A percentile compares a stretch with the other conserved stretches of the same genome.
Evolutionary conservation across 2,113 vertebrate species (phyloP).

Genomic region (Corynorhinus townsendii): DNA sequence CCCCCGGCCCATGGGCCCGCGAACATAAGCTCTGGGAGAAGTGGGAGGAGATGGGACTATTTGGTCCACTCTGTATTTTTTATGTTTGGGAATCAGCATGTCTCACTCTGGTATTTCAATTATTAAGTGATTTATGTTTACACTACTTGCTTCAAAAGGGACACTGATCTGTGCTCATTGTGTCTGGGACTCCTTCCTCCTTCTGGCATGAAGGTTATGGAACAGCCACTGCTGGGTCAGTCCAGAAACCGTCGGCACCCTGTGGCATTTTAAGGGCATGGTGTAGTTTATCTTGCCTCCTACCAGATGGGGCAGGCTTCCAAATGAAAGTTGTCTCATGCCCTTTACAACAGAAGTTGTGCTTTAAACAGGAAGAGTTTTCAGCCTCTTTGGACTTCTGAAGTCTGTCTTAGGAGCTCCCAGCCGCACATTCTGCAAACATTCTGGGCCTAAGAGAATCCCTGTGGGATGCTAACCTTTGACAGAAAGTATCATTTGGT

Average conservation of each 20-base stretch:
- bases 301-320: slow-evolving; percentile 3
- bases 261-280: background rate
- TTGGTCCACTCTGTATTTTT: background rate
- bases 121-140: background rate
- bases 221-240: background rate
- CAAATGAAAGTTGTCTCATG: background rate
- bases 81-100: background rate
- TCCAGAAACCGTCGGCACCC: rapidly evolving
- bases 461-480: background rate
- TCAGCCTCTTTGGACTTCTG: background rate
- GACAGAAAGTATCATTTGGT: background rate
- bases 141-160: background rate
- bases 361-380: slow-evolving; percentile 38
- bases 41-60: background rate
- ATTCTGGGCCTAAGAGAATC: background rate
- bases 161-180: background rate
- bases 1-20: rapidly evolving
- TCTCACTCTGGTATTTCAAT: background rate
- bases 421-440: background rate
- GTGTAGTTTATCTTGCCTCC: background rate
- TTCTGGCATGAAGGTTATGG: background rate
- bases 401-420: slow-evolving; percentile 35
- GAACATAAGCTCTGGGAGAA: background rate
- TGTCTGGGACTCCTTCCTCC: background rate
- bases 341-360: slow-evolving; percentile 27